Percentiles rank a stretch among this genome's conserved stretches.
These are phyloP conservation scores for Ifrita kowaldi DNA, from an alignment of 2,113 vertebrate species.

Conservation along the genomic window DNA sequence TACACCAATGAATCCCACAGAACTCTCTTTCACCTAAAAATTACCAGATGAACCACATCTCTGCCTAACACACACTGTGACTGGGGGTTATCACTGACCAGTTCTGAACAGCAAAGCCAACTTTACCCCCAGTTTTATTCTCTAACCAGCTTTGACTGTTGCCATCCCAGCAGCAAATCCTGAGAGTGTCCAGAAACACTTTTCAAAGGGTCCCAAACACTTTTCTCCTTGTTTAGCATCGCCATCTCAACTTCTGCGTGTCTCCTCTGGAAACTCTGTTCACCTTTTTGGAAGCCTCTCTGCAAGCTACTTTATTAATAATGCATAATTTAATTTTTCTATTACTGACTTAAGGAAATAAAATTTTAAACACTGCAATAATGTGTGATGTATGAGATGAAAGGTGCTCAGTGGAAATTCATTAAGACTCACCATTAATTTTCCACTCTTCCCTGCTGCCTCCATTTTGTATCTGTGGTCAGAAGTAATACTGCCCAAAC, in stretches of 20 bases:
- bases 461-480: background rate
- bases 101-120: background rate
- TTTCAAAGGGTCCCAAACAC: background rate
- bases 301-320: background rate
- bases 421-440: background rate
- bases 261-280: background rate
- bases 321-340: slow-evolving; percentile 27
- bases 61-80: background rate
- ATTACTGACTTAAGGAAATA: slow-evolving; percentile 9
- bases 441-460: background rate
- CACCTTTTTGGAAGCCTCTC: background rate
- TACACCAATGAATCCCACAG: background rate
- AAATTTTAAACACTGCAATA: slow-evolving; percentile 29
- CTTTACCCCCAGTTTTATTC: background rate
- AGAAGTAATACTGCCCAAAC: background rate
- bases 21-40: background rate
- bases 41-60: accelerated
- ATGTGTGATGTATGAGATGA: background rate
- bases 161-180: background rate
- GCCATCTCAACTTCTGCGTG: background rate
- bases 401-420: background rate
- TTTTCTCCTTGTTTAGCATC: background rate
- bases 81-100: background rate
- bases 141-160: background rate
- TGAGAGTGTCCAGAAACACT: background rate